Evolutionary conservation across 2,797 vertebrate genomes (phyloP).

Genomic region (Thalassophryne amazonica): DNA sequence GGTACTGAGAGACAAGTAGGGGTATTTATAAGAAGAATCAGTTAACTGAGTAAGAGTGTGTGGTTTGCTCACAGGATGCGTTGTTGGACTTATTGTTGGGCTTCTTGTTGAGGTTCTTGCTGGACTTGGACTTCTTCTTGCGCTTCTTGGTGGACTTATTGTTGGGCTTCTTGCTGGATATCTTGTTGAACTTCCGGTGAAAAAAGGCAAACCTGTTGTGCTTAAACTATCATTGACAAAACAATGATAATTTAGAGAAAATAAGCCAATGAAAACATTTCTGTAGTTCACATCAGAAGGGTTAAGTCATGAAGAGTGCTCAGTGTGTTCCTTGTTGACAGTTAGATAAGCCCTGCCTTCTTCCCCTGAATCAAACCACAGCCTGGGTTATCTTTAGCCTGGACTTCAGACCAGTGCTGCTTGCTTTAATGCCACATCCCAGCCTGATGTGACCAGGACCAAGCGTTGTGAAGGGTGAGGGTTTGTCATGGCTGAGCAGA

Average conservation of each 20-base stretch:
- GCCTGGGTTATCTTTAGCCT: constrained; percentile 54
- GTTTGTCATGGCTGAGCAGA: constrained; percentile 32
- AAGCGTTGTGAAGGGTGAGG: constrained; percentile 50
- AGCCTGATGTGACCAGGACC: constrained; percentile 19
- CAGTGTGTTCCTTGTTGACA: constrained; percentile 38
- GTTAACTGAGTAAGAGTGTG: too few species aligned
- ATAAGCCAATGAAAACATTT: not conserved
- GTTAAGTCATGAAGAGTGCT: constrained; percentile 3
- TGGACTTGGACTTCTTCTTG: too few species aligned
- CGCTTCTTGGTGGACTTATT: too few species aligned
- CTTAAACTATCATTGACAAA: not conserved
- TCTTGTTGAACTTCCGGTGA: too few species aligned
- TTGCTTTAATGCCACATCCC: constrained; percentile 49
- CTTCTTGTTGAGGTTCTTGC: too few species aligned
- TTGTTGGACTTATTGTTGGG: too few species aligned
- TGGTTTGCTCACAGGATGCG: too few species aligned
- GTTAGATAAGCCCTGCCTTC: constrained; percentile 38
- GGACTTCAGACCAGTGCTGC: constrained; percentile 21
- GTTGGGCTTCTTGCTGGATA: too few species aligned
- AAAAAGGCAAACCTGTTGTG: too few species aligned
- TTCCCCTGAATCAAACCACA: constrained; percentile 46
- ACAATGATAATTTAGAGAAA: not conserved
- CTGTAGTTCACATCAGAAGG: not conserved
- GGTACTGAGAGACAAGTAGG: too few species aligned
- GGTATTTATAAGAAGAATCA: too few species aligned